These are phyloP conservation scores for Hirudo medicinalis DNA, from an alignment of 1,140 invertebrate genomes.

Conservation along the genomic window DNA sequence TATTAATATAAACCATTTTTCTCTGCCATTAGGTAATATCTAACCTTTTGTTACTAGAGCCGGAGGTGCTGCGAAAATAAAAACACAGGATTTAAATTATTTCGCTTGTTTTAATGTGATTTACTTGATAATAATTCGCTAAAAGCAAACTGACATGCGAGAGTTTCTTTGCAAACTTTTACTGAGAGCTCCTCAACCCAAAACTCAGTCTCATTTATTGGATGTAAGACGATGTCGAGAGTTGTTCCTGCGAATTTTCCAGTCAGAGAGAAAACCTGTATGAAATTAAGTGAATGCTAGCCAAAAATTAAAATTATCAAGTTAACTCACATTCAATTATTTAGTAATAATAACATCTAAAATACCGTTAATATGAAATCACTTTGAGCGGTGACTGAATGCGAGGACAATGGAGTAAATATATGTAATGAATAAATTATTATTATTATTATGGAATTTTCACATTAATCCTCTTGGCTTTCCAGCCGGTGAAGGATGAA, in stretches of 20 bases:
- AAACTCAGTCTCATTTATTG: neutral
- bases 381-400: no score
- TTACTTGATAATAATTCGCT: neutral
- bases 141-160: neutral
- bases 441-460: no score
- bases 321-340: no score
- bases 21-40: neutral
- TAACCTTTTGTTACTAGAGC: neutral
- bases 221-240: neutral
- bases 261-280: neutral
- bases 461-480: no score
- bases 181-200: neutral
- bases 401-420: no score
- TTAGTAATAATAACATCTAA: no score
- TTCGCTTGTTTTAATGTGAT: neutral
- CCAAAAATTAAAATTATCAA: no score
- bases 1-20: neutral
- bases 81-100: neutral
- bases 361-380: no score
- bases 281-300: neutral
- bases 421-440: no score
- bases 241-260: neutral
- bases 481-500: no score
- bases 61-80: neutral
- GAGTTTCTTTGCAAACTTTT: slow-evolving; percentile 1